A percentile compares a stretch with the other conserved stretches of the same genome.
Evolutionary conservation across 2,797 vertebrate species (phyloP).

Genomic region (Antennarius maculatus): DNA sequence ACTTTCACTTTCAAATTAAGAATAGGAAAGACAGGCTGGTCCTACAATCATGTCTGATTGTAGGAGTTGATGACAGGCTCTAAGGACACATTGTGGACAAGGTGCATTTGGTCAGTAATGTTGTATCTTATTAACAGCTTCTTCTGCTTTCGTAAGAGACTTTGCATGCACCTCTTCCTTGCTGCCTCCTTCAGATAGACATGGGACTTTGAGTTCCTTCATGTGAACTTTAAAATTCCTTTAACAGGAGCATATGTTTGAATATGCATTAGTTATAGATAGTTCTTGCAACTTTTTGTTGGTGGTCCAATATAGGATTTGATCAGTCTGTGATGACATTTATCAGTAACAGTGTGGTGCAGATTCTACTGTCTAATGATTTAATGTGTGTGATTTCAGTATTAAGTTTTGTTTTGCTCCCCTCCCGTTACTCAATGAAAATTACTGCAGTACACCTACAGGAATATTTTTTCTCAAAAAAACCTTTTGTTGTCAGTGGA

Average conservation of each 20-base stretch:
- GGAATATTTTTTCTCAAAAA: no score
- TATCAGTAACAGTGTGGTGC: no score
- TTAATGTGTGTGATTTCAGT: no score
- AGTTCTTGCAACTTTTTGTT: background rate
- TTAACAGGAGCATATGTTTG: background rate
- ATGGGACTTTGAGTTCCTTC: slow-evolving; percentile 12
- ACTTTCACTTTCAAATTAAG: background rate
- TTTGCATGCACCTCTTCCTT: slow-evolving; percentile 35
- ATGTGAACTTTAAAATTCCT: background rate
- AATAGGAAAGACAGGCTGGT: background rate
- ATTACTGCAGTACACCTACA: no score
- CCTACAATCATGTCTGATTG: background rate
- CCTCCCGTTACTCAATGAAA: no score
- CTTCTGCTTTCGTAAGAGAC: slow-evolving; percentile 17
- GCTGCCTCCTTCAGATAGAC: slow-evolving; percentile 30
- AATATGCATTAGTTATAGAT: no score
- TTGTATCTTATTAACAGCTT: background rate
- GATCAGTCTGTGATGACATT: no score
- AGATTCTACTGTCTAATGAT: no score
- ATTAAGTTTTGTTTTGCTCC: no score
- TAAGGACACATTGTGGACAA: background rate
- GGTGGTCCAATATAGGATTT: background rate
- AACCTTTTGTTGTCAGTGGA: no score
- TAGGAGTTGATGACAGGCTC: background rate
- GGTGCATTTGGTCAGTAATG: background rate